phyloP scores from a whole-genome alignment of 2,113 vertebrate species.

The Corvus moneduloides region DNA sequence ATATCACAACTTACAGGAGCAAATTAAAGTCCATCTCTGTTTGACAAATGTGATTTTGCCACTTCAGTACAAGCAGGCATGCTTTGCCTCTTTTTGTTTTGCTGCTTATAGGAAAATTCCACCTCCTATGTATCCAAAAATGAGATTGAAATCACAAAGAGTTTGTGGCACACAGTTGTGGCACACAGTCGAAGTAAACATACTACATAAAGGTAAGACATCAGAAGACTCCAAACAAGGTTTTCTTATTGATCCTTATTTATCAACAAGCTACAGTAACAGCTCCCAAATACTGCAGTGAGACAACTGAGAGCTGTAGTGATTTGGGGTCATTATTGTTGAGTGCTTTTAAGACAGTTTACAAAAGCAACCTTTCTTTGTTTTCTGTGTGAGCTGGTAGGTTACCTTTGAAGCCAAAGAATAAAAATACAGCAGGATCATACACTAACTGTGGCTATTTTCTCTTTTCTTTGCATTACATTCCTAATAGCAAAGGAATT shows the following conservation, averaged over 20 bases:
- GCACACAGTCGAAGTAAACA: not conserved
- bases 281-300: not conserved
- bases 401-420: constrained; percentile 1
- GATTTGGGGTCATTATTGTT: not conserved
- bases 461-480: not conserved
- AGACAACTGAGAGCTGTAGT: not conserved
- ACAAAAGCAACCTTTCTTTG: constrained; percentile 1
- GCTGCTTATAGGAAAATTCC: not conserved
- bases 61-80: not conserved
- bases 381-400: not conserved
- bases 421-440: not conserved
- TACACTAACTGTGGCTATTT: not conserved
- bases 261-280: not conserved
- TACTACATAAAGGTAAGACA: not conserved
- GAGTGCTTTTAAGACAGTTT: constrained; percentile 22
- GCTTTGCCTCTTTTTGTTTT: not conserved
- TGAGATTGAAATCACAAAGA: not conserved
- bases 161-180: not conserved
- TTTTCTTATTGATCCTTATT: not conserved
- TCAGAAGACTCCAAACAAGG: not conserved
- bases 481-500: not conserved
- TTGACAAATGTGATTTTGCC: constrained; percentile 14
- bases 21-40: constrained; percentile 17
- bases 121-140: not conserved
- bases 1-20: not conserved